Percentiles rank a stretch among this genome's conserved stretches.
Evolutionary conservation across 2,113 vertebrate genomes (phyloP).

Genomic region (Typhlomys cinereus): DNA sequence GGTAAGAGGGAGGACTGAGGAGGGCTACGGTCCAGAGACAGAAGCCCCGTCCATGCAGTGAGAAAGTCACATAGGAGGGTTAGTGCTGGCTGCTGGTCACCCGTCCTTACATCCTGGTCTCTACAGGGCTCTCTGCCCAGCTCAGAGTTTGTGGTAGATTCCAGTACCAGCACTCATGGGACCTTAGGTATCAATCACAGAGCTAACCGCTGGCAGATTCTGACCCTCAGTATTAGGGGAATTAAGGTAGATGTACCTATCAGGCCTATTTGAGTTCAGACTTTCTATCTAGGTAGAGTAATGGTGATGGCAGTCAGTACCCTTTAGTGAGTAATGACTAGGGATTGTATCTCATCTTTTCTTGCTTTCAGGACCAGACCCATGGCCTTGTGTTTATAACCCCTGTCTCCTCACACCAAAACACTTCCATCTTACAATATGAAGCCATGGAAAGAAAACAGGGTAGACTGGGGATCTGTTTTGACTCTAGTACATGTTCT

Average conservation of each 20-base stretch:
- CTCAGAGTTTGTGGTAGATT: background rate
- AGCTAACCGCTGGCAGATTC: background rate
- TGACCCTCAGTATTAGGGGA: background rate
- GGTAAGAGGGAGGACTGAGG: background rate
- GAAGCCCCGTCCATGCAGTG: no score
- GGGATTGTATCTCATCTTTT: background rate
- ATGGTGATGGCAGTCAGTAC: background rate
- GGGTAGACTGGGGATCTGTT: background rate
- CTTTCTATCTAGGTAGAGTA: background rate
- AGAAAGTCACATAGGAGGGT: background rate
- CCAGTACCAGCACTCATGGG: background rate
- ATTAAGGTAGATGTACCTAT: background rate
- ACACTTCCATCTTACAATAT: background rate
- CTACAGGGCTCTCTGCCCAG: fast-evolving
- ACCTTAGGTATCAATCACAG: background rate
- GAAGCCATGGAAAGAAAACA: background rate
- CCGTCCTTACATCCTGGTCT: background rate
- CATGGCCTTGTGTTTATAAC: background rate
- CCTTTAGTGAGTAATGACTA: no score
- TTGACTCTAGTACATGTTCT: no score
- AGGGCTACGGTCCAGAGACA: background rate
- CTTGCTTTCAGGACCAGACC: background rate
- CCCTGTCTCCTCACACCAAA: background rate
- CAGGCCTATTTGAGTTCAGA: background rate
- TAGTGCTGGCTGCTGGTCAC: background rate